A percentile compares a stretch with the other conserved stretches of the same genome.
These are phyloP conservation scores for Cynoglossus semilaevis DNA, from an alignment of 2,113 vertebrate species.

Conservation along the genomic window DNA sequence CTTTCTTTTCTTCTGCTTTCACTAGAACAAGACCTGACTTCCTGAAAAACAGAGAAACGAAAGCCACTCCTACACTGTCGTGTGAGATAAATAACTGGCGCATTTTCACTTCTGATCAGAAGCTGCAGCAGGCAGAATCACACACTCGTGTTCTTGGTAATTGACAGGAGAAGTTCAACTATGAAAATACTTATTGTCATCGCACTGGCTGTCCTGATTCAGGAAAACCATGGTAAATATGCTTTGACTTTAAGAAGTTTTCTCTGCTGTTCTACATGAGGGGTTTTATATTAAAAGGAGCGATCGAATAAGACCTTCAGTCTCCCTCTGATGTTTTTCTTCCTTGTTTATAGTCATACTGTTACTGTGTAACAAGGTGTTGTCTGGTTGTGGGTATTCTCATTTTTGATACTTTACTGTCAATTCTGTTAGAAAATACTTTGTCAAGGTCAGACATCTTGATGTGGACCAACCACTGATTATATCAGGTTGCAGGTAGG, in stretches of 20 bases:
- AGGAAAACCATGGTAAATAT: constrained; percentile 70
- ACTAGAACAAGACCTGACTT: constrained; percentile 3
- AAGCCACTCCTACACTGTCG: constrained; percentile 48
- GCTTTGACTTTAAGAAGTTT: not conserved
- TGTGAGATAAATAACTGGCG: constrained; percentile 31
- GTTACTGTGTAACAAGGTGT: constrained; percentile 3
- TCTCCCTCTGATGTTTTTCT: constrained; percentile 8
- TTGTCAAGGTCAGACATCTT: too few species aligned
- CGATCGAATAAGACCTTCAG: constrained; percentile 15
- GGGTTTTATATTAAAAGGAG: not conserved
- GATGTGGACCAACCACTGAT: too few species aligned
- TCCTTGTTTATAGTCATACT: constrained; percentile 4
- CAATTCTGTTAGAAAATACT: too few species aligned
- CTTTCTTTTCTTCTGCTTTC: not conserved
- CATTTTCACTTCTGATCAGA: constrained; percentile 47
- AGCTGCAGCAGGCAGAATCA: not conserved
- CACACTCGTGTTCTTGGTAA: too few species aligned
- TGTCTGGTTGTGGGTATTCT: not conserved
- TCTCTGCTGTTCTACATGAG: not conserved
- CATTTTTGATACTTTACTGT: too few species aligned
- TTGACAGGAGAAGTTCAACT: constrained; percentile 7
- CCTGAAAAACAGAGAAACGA: constrained; percentile 15
- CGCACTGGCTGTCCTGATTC: constrained; percentile 45
- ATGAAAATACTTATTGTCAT: constrained; percentile 60
- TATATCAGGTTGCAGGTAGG: too few species aligned